phyloP scores from a whole-genome alignment of 2,797 vertebrate species.

The Halcyon chelicuti region DNA sequence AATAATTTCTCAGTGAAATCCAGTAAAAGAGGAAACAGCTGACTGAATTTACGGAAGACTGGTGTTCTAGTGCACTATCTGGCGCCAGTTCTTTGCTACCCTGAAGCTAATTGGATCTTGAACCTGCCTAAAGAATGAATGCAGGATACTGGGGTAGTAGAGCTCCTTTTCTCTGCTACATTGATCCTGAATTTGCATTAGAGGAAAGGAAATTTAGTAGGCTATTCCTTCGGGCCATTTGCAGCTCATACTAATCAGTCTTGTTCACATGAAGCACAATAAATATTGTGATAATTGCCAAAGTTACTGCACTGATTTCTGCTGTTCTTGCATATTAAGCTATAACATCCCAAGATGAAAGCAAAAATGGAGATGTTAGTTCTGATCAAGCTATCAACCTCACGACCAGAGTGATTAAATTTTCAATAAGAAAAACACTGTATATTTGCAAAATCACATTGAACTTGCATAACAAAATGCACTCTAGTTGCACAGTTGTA shows the following conservation, averaged over 20 bases:
- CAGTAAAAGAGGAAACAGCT: neutral
- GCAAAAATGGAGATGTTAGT: neutral
- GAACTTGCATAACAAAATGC: neutral
- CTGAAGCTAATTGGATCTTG: neutral
- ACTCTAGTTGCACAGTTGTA: neutral
- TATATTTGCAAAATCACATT: neutral
- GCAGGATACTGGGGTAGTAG: neutral
- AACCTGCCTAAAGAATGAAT: neutral
- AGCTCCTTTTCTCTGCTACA: neutral
- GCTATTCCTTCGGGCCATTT: neutral
- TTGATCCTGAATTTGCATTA: neutral
- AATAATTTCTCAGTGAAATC: neutral
- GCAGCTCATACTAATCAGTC: neutral
- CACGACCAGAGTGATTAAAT: neutral
- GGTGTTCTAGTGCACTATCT: neutral
- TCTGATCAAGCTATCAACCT: neutral
- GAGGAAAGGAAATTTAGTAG: neutral
- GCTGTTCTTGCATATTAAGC: neutral
- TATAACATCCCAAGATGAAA: neutral
- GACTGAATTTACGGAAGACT: neutral
- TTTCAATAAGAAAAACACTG: neutral
- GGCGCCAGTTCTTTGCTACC: neutral
- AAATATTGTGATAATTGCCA: constrained; percentile 3
- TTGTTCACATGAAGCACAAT: neutral
- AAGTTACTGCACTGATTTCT: neutral